Evolutionary conservation across 2,888 invertebrate genomes (phyloP).

Genomic region (Lepidocyrtinus sp.): DNA sequence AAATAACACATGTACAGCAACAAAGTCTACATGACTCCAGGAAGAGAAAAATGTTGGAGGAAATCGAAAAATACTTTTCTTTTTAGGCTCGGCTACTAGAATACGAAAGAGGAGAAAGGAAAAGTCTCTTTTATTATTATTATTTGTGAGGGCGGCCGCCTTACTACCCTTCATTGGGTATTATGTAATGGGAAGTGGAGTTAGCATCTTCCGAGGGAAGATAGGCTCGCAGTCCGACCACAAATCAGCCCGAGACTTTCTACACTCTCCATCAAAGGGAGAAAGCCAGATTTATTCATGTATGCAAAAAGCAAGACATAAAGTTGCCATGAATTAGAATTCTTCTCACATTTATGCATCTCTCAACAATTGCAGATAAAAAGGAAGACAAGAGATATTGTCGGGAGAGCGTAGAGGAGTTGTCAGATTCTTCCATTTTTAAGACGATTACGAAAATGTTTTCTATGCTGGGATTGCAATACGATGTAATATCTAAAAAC

Average conservation of each 20-base stretch:
- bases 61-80: conserved; percentile 48
- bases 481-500: conserved; percentile 2
- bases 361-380: conserved; percentile 47
- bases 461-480: not conserved
- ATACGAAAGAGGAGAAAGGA: too few relatives aligned
- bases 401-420: conserved; percentile 4
- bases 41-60: conserved; percentile 45
- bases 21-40: too few relatives aligned
- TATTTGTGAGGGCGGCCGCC: too few relatives aligned
- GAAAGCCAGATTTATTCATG: conserved; percentile 57
- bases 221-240: too few relatives aligned
- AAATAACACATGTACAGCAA: too few relatives aligned
- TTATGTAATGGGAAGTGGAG: too few relatives aligned
- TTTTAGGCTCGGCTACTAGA: too few relatives aligned
- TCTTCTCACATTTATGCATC: conserved; percentile 54
- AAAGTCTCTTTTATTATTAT: too few relatives aligned
- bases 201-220: too few relatives aligned
- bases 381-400: conserved; percentile 18
- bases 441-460: conserved; percentile 40
- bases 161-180: too few relatives aligned
- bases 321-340: conserved; percentile 56
- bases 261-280: conserved; percentile 38
- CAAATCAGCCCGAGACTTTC: conserved; percentile 56
- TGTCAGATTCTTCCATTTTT: conserved; percentile 42
- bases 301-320: conserved; percentile 55